These are phyloP conservation scores for Lanius collurio DNA, from an alignment of 2,113 vertebrate genomes.

Conservation along the genomic window DNA sequence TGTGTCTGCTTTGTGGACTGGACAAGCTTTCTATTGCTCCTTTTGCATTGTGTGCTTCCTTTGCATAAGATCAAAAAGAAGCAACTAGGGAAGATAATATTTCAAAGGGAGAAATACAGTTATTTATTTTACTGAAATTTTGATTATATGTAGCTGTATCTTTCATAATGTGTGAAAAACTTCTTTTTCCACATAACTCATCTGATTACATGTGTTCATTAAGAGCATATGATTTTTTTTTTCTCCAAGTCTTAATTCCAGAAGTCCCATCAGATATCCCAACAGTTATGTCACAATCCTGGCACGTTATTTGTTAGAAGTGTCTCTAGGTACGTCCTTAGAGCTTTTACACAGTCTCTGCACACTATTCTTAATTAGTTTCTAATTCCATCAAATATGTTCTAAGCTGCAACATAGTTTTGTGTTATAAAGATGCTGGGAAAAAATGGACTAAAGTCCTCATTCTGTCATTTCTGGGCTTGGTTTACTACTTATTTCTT, in stretches of 20 bases:
- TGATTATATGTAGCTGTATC: background rate
- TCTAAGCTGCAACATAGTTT: background rate
- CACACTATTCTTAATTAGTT: background rate
- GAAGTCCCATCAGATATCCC: background rate
- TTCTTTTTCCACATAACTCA: background rate
- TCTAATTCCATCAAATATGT: background rate
- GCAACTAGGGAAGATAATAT: background rate
- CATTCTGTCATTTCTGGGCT: background rate
- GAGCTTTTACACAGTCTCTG: background rate
- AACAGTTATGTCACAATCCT: background rate
- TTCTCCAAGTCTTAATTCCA: background rate
- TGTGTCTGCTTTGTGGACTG: background rate
- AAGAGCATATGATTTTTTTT: background rate
- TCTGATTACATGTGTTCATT: background rate
- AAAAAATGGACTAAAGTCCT: background rate
- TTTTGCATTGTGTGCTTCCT: background rate
- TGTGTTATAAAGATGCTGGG: background rate
- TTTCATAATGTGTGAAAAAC: background rate
- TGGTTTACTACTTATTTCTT: background rate
- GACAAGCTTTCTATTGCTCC: background rate
- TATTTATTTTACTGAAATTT: background rate
- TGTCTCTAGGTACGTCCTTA: background rate
- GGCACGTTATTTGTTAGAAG: background rate
- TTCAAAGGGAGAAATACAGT: background rate
- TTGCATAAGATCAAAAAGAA: background rate